Evolutionary conservation across 2,113 vertebrate species (phyloP).

Genomic region (Clinocottus analis): DNA sequence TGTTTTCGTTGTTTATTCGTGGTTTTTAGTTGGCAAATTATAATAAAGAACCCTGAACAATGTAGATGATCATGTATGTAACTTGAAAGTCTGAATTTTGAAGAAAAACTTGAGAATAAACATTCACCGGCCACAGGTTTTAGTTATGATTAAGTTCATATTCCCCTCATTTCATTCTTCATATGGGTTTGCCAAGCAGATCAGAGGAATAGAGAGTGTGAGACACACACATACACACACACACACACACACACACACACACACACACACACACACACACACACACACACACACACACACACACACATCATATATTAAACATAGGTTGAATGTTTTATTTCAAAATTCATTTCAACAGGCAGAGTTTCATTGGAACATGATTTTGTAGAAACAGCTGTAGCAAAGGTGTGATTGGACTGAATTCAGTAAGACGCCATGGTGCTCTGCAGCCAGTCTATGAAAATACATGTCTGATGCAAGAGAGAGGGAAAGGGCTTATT

Average conservation of each 20-base stretch:
- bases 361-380: background rate
- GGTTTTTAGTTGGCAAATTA: background rate
- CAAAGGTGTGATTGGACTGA: background rate
- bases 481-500: background rate
- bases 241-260: background rate
- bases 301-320: background rate
- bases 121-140: no score
- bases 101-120: background rate
- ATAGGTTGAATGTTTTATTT: constrained; percentile 3
- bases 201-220: background rate
- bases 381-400: background rate
- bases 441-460: constrained; percentile 61
- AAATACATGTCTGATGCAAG: constrained; percentile 60
- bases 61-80: background rate
- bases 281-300: background rate
- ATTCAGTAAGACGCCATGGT: constrained; percentile 62
- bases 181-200: background rate
- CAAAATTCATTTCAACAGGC: background rate
- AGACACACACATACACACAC: background rate
- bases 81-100: background rate
- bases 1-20: no score
- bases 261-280: background rate
- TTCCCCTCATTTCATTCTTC: background rate
- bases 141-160: background rate
- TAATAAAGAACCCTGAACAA: background rate